phyloP scores from a whole-genome alignment of 2,113 vertebrate genomes.

The Sapayoa aenigma region DNA sequence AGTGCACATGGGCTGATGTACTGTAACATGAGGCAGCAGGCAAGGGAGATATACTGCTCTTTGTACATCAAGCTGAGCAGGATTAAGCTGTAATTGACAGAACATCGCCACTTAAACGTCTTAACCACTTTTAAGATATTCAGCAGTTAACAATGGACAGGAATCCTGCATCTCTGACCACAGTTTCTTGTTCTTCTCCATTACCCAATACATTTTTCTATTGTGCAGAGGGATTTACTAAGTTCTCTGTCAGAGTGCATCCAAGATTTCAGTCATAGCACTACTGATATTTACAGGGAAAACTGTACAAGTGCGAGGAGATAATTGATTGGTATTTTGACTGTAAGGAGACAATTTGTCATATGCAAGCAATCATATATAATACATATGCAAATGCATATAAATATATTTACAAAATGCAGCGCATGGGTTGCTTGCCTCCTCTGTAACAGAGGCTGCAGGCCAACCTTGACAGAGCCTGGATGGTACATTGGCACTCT shows the following conservation, averaged over 20 bases:
- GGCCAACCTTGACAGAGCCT: neutral
- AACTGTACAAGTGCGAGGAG: neutral
- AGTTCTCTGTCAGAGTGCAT: neutral
- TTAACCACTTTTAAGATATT: neutral
- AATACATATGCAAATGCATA: too few relatives aligned
- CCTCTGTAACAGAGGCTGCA: neutral
- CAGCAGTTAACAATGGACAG: neutral
- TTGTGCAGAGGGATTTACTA: neutral
- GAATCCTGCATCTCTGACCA: neutral
- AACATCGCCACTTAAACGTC: neutral
- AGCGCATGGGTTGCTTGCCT: neutral
- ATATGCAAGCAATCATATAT: neutral
- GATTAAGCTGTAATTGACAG: conserved; percentile 3
- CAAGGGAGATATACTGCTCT: neutral
- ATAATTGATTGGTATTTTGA: neutral
- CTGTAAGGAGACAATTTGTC: neutral
- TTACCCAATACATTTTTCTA: neutral
- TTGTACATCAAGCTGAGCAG: neutral
- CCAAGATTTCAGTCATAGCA: neutral
- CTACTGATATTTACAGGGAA: neutral
- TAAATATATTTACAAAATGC: neutral
- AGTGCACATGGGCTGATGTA: conserved; percentile 25
- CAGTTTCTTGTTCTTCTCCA: neutral
- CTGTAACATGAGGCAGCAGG: conserved; percentile 46
- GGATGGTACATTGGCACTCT: neutral